Evolutionary conservation across 2,888 invertebrate species (phyloP), one percentile per base, ranked within the genome.

Genomic region (Drosophila eohydei): DNA sequence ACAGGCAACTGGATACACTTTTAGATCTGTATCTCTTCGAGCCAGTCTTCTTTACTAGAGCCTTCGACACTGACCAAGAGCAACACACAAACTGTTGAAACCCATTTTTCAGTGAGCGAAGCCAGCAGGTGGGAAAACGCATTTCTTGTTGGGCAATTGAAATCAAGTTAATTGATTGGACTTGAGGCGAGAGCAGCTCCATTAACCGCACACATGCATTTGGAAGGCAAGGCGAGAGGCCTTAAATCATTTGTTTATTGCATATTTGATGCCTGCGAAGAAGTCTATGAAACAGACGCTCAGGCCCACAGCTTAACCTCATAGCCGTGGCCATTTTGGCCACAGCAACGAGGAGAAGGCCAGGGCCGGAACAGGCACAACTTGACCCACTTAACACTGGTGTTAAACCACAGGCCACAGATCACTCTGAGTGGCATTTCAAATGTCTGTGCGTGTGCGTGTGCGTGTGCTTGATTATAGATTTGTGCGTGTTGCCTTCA

Each of bases 371-470:
- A 9, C 14, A 7, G 54, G 32, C 56, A 21, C 36, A 50, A 11
- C 36, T 38, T 55, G 46, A 21, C 30, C 56, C 34, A 51, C 40
- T 55, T 36, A 32, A 14, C n/a, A 50, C 9, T 48, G 46, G 55
- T 48, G 56, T 52, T 61, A 61, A 61, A 46, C 64, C 71, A 41
- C 67, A 66, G 56, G 63, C 43, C 64, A 56, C 50, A 64, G 26
- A 16, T 55, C 48, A 69, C 32, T 28, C 36, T 52, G 36, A 36
- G 30, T 38, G 60, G 28, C 70, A 64, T 63, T 66, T 61, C 51
- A 30, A 14, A 44, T 63, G 46, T 12, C 26, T 55, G 41, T 16
- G 16, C 32, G 14, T 26, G 43, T 36, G 7, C 21, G 28, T 12
- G 11, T 40, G 9, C 28, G 40, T 50, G 28, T 34, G 38, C 34